Evolutionary conservation across 2,888 invertebrate genomes (phyloP).

Genomic region (Plagodis pulveraria): DNA sequence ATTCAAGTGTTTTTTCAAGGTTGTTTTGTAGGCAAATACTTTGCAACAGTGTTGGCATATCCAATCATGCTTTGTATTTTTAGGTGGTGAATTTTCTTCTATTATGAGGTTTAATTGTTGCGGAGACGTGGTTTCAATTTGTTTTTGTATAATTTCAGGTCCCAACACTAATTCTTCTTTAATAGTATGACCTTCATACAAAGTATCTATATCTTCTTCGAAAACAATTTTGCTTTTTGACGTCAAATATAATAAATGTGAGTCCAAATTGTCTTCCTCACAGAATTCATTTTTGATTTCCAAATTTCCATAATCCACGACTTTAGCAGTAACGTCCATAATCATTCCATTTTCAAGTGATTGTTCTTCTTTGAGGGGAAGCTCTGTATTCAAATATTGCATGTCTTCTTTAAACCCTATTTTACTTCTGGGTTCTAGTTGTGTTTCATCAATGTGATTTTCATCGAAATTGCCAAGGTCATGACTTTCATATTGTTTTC

Average conservation of each 20-base stretch:
- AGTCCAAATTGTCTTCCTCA: not conserved
- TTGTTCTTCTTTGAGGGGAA: too few relatives aligned
- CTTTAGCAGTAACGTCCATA: not conserved
- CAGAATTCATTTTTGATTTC: not conserved
- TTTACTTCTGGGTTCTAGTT: too few relatives aligned
- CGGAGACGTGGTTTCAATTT: not conserved
- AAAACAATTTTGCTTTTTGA: not conserved
- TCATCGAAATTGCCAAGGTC: too few relatives aligned
- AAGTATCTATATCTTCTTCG: not conserved
- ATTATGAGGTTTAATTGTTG: not conserved
- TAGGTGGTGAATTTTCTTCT: not conserved
- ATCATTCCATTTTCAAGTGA: not conserved
- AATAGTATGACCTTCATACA: not conserved
- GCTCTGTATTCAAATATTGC: too few relatives aligned
- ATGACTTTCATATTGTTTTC: too few relatives aligned
- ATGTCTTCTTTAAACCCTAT: too few relatives aligned
- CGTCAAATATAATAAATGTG: not conserved
- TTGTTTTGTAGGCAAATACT: not conserved
- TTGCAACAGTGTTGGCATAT: not conserved
- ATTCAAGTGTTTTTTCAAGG: not conserved
- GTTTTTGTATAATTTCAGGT: conserved; percentile 5
- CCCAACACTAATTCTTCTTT: conserved; percentile 8
- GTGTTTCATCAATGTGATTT: too few relatives aligned
- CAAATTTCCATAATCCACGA: not conserved
- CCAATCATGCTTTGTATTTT: not conserved